Evolutionary conservation across 2,113 vertebrate species (phyloP), one percentile per base, ranked within the genome.

Genomic region (Shinisaurus crocodilurus): DNA sequence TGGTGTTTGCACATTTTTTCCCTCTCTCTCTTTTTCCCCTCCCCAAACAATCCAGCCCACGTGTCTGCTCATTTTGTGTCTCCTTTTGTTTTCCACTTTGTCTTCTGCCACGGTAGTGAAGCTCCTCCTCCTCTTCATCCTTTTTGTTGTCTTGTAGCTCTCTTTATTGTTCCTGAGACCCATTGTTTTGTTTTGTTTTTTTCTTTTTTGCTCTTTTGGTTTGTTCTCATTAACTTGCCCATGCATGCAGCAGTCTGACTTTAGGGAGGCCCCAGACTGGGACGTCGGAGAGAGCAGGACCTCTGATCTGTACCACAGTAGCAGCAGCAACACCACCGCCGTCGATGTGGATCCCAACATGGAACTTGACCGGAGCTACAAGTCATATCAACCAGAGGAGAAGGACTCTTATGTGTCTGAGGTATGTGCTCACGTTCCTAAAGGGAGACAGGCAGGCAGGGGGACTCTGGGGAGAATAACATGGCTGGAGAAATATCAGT

Each of bases 161-260:
- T 95, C 96, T 89, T 88, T 94, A 94, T 95, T 96, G 96, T 97
- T 97, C 96, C 95, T 50, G 91, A 95, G 88, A 97, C 95, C 96
- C 97, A 95, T 96, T 97, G 95, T 97, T 96, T 97, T 96, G 94
- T 96, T 95, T 95, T 93, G 93, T 96, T 93, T 94, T 93, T 95
- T 92, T 94, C 63, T 90, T 85, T 86, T 85, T 96, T 93, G 96
- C 94, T 96, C 93, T 94, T 94, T 97, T 97, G 96, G 95, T 95
- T 97, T 96, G 98, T 97, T 98, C 96, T 98, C 98, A 98, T 99
- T 98, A 98, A 98, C 98, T 98, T 98, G 97, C 98, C 98, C 98
- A 98, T 98, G 97, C 97, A 98, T 98, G 97, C 98, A 99, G 98
- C 98, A 99, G 93, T 96, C 98, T 97, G 98, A 99, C 97, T 99